Conservation (phyloP, 2,797 vertebrate genomes). For the Sarcoramphus papa region DNA sequence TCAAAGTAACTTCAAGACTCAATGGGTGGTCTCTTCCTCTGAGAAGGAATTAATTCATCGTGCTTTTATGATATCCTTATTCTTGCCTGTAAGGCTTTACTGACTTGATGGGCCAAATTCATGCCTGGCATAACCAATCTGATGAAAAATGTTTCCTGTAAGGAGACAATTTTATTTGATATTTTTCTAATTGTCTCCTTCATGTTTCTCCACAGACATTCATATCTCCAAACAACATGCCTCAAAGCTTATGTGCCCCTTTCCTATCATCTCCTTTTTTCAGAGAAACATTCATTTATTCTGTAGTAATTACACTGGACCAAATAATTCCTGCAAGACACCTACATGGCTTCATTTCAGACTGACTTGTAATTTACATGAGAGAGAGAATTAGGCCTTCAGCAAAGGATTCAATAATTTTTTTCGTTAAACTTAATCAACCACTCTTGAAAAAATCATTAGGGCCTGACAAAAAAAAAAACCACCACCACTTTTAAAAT, state of each 20-base stretch:
- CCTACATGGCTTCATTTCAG: neutral
- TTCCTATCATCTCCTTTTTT: neutral
- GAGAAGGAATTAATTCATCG: neutral
- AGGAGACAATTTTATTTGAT: neutral
- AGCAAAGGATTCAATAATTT: neutral
- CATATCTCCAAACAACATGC: neutral
- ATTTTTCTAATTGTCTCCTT: neutral
- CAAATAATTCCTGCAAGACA: neutral
- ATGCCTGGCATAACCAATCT: neutral
- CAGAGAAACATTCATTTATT: neutral
- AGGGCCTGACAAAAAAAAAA: neutral
- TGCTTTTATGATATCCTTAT: neutral
- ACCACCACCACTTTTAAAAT: fast-evolving
- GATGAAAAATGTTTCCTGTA: neutral
- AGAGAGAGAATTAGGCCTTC: neutral
- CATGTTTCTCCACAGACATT: neutral
- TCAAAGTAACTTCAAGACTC: neutral
- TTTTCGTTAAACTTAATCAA: neutral
- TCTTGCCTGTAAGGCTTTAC: neutral
- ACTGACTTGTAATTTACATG: neutral
- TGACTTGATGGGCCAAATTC: neutral
- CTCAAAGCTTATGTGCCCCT: neutral
- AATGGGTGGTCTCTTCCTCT: neutral
- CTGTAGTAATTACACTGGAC: neutral
- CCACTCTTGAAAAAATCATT: neutral